Conservation (phyloP, 2,888 invertebrate species). For the Machimus atricapillus region DNA sequence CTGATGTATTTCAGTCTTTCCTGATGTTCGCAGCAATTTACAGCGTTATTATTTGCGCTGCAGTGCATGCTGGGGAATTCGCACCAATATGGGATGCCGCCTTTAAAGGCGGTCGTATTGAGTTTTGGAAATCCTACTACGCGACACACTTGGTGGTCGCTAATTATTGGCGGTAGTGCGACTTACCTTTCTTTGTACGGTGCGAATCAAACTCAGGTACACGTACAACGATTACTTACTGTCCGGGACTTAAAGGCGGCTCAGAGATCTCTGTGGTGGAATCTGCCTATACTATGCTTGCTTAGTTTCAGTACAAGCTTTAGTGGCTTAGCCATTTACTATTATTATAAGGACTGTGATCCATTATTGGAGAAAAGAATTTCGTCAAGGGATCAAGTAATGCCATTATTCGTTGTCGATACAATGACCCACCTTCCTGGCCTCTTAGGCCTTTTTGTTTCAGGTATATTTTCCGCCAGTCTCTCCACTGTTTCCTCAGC, state of each 20-base stretch:
- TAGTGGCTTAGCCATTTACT: slow-evolving; percentile 84
- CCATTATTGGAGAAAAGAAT: slow-evolving; percentile 72
- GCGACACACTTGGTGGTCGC: slow-evolving; percentile 83
- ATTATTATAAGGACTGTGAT: slow-evolving; percentile 83
- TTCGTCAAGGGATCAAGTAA: slow-evolving; percentile 73
- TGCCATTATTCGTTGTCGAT: slow-evolving; percentile 81
- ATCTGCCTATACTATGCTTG: slow-evolving; percentile 78
- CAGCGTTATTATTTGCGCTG: slow-evolving; percentile 78
- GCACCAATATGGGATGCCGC: slow-evolving; percentile 76
- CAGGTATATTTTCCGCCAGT: slow-evolving; percentile 90
- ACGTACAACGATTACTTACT: slow-evolving; percentile 76
- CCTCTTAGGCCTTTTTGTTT: slow-evolving; percentile 86
- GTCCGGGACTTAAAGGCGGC: slow-evolving; percentile 75
- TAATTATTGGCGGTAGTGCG: slow-evolving; percentile 80
- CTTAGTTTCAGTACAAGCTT: slow-evolving; percentile 78
- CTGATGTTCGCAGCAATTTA: slow-evolving; percentile 87
- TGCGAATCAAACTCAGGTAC: slow-evolving; percentile 86
- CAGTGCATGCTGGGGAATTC: slow-evolving; percentile 74
- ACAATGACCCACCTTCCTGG: slow-evolving; percentile 78
- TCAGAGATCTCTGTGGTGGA: slow-evolving; percentile 78
- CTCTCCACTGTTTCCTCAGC: slow-evolving; percentile 91
- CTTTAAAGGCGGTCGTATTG: slow-evolving; percentile 71
- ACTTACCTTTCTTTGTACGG: slow-evolving; percentile 84
- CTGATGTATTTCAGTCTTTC: slow-evolving; percentile 83
- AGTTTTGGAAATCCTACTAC: slow-evolving; percentile 80